Conservation (phyloP, 2,113 vertebrate genomes). For the Otocyon megalotis region DNA sequence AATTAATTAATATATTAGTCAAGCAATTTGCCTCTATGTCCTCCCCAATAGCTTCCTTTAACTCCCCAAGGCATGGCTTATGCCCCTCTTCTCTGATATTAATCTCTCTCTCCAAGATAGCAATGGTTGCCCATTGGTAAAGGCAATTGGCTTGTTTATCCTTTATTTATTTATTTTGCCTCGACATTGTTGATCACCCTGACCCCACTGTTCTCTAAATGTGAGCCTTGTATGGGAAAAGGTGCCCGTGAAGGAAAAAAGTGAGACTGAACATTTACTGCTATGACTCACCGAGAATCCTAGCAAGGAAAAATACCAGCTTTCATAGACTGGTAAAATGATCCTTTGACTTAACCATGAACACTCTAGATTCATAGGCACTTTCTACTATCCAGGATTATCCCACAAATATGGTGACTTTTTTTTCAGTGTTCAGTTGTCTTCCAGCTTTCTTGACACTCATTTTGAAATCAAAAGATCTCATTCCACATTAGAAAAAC, state of each 20-base stretch:
- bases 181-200: not conserved
- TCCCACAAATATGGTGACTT: not conserved
- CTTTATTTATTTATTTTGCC: slow-evolving; percentile 9
- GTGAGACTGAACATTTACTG: not conserved
- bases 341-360: not conserved
- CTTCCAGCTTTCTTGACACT: not conserved
- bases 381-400: not conserved
- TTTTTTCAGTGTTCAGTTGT: not conserved
- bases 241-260: not conserved
- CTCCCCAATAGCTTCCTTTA: not conserved
- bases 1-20: not conserved
- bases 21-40: not conserved
- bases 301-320: not conserved
- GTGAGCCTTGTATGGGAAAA: not conserved
- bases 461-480: not conserved
- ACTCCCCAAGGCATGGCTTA: not conserved
- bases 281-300: not conserved
- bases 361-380: not conserved
- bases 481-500: not conserved
- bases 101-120: not conserved
- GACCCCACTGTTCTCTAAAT: not conserved
- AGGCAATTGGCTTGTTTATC: not conserved
- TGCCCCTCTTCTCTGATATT: not conserved
- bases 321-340: not conserved
- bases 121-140: not conserved